These are phyloP conservation scores for Zingel zingel DNA, from an alignment of 2,113 vertebrate species.

Conservation along the genomic window DNA sequence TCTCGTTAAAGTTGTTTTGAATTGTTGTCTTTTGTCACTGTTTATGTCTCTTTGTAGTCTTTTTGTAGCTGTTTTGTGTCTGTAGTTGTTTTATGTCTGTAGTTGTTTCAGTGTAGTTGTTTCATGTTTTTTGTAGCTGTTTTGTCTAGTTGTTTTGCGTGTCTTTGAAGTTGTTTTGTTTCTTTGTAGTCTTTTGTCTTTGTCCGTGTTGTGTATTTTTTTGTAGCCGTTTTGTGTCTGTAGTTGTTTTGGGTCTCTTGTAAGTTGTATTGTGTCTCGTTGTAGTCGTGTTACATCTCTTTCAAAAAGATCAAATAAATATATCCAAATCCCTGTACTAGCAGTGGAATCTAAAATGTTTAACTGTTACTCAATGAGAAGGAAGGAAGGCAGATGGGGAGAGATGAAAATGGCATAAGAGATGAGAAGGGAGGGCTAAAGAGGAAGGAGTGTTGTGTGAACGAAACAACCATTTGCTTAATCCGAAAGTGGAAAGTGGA, in stretches of 20 bases:
- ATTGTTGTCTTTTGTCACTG: no score
- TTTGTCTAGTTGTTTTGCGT: no score
- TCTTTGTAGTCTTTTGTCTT: background rate
- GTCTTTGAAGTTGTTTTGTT: background rate
- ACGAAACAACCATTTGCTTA: conserved; percentile 43
- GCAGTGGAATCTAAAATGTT: background rate
- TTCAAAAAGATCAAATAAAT: background rate
- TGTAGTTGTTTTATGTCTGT: no score
- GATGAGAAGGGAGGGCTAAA: background rate
- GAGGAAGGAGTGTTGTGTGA: conserved; percentile 11
- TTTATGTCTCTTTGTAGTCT: background rate
- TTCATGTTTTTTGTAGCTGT: no score
- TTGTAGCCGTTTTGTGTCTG: background rate
- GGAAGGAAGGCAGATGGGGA: background rate
- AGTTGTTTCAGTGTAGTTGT: no score
- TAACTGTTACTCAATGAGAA: background rate
- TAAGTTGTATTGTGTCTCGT: background rate
- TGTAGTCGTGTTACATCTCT: background rate
- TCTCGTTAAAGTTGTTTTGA: no score
- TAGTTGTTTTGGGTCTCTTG: background rate
- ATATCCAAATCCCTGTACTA: background rate
- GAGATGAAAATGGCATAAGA: background rate
- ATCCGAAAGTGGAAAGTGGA: conserved; percentile 45
- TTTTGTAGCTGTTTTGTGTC: background rate
- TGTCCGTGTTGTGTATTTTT: background rate